These are phyloP conservation scores for Copidosoma aretas DNA, from an alignment of 2,888 invertebrate species.

Conservation along the genomic window DNA sequence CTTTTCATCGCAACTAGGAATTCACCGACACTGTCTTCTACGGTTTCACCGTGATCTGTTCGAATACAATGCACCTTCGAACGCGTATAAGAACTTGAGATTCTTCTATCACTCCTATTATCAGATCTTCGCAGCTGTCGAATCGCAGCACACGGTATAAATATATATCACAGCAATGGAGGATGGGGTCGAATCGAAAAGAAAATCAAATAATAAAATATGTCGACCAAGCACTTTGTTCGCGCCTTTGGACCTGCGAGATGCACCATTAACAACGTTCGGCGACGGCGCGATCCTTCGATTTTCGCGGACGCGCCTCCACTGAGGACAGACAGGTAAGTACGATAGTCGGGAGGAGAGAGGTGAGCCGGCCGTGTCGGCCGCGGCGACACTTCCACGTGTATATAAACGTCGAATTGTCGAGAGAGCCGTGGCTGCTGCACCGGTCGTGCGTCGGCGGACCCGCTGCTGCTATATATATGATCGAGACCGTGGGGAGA, in stretches of 20 bases:
- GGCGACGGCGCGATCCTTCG: constrained; percentile 33
- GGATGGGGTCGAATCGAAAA: too few species aligned
- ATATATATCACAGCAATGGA: too few species aligned
- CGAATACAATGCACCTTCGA: too few species aligned
- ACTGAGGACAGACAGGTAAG: constrained; percentile 22
- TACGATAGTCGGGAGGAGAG: too few species aligned
- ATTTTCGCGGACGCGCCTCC: constrained; percentile 39
- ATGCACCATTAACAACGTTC: neutral
- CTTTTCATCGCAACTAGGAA: too few species aligned
- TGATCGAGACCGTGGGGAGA: constrained; percentile 45
- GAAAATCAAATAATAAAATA: too few species aligned
- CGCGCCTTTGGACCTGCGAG: too few species aligned
- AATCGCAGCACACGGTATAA: too few species aligned
- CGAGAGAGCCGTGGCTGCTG: constrained; percentile 27
- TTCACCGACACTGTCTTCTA: neutral
- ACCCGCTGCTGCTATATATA: constrained; percentile 42
- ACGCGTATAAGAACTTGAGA: too few species aligned
- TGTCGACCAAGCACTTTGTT: too few species aligned
- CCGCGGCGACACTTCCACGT: constrained; percentile 23
- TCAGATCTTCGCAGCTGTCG: too few species aligned
- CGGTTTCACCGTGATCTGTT: too few species aligned
- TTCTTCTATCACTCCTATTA: neutral
- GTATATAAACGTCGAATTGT: constrained; percentile 19
- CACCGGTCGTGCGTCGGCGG: constrained; percentile 31
- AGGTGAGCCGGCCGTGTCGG: constrained; percentile 1